Percentiles rank a stretch among this genome's conserved stretches.
These are phyloP conservation scores for Atherix ibis DNA, from an alignment of 2,888 invertebrate species.

Conservation along the genomic window DNA sequence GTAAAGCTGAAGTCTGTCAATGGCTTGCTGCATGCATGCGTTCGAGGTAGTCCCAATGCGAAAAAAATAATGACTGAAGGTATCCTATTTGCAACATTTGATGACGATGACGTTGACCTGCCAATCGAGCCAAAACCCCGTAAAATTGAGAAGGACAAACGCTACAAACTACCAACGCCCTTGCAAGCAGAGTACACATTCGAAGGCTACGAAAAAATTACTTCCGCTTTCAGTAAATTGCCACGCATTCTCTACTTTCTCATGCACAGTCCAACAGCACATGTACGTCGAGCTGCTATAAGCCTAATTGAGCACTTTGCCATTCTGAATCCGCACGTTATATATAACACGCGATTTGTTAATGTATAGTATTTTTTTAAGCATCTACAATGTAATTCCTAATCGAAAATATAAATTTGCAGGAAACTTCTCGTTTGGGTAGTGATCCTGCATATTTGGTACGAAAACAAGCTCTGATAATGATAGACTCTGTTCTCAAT, in stretches of 20 bases:
- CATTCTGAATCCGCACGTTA: conserved; percentile 22
- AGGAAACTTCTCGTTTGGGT: conserved; percentile 20
- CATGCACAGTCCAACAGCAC: conserved; percentile 18
- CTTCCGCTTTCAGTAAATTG: conserved; percentile 18
- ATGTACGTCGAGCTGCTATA: conserved; percentile 23
- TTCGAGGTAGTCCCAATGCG: conserved; percentile 23
- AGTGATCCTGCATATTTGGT: conserved; percentile 22
- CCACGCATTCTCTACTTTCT: conserved; percentile 22
- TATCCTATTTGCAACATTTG: conserved; percentile 20
- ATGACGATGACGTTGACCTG: conserved; percentile 16
- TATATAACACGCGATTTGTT: conserved; percentile 28
- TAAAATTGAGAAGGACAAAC: conserved; percentile 22
- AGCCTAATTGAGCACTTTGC: conserved; percentile 23
- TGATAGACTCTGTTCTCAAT: conserved; percentile 21
- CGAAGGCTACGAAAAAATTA: conserved; percentile 20
- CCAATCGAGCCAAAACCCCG: conserved; percentile 16
- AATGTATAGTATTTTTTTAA: no score
- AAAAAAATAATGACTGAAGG: conserved; percentile 23
- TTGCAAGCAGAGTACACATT: conserved; percentile 22
- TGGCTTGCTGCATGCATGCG: conserved; percentile 19
- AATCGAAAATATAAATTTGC: no score
- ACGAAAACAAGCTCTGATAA: conserved; percentile 22
- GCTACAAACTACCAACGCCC: conserved; percentile 18
- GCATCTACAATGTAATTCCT: no score
- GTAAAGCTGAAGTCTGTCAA: conserved; percentile 26